Conservation (phyloP, 1,140 invertebrate genomes). For the Pygmarrhopalites habei region DNA sequence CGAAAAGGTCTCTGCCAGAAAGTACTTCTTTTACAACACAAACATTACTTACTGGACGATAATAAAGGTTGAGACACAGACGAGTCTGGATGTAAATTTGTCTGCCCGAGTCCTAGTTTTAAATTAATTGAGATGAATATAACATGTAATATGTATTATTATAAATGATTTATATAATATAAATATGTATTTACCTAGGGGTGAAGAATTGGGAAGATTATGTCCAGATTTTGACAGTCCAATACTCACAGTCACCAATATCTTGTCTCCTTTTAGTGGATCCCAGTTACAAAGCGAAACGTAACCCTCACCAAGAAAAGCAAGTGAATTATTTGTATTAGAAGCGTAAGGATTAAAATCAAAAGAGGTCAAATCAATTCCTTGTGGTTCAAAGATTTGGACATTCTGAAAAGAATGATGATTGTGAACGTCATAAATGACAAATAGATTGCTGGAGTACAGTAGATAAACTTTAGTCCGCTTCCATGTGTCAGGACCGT, state of each 20-base stretch:
- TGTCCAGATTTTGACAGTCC: neutral
- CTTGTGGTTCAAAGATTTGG: conserved; percentile 7
- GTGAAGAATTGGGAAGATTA: neutral
- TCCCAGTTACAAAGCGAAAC: conserved; percentile 15
- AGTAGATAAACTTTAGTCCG: conserved; percentile 34
- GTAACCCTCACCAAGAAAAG: conserved; percentile 17
- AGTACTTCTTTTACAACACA: too few relatives aligned
- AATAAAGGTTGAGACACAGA: conserved; percentile 8
- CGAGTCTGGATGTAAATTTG: conserved; percentile 1
- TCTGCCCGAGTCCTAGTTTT: too few relatives aligned
- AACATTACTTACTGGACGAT: too few relatives aligned
- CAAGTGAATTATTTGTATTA: conserved; percentile 13
- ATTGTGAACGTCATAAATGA: conserved; percentile 27
- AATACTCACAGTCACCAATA: conserved; percentile 5
- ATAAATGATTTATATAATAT: too few relatives aligned
- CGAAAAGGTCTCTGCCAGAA: too few relatives aligned
- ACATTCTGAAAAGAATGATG: conserved; percentile 24
- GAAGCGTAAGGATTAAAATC: conserved; percentile 16
- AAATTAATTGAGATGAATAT: too few relatives aligned
- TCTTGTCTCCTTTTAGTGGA: conserved; percentile 19
- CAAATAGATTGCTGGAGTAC: conserved; percentile 28
- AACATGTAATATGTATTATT: too few relatives aligned
- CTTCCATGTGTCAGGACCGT: conserved; percentile 30
- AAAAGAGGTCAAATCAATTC: conserved; percentile 19
- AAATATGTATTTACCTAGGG: too few relatives aligned